These are phyloP conservation scores for Silurus aristotelis DNA, from an alignment of 2,797 vertebrate genomes.

Conservation along the genomic window DNA sequence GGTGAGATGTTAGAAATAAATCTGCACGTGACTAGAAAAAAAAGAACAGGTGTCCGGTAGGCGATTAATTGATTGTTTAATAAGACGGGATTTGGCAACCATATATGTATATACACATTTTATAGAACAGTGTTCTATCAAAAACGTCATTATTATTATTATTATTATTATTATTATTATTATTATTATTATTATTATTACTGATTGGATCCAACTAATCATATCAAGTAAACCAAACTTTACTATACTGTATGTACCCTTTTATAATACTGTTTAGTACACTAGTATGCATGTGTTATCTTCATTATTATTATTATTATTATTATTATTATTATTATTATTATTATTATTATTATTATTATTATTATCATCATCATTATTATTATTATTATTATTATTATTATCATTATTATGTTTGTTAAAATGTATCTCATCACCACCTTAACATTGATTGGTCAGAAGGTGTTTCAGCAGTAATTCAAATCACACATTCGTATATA, in stretches of 20 bases:
- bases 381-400: no score
- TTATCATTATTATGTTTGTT: neutral
- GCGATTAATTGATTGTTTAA: neutral
- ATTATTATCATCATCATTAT: no score
- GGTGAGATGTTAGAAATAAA: constrained; percentile 15
- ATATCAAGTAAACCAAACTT: neutral
- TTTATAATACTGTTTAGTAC: neutral
- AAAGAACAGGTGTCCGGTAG: constrained; percentile 3
- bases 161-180: neutral
- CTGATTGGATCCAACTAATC: neutral
- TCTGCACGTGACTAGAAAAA: neutral
- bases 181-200: neutral
- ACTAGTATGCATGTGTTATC: neutral
- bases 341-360: neutral
- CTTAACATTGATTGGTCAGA: neutral
- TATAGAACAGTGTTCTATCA: neutral
- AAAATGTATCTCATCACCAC: no score
- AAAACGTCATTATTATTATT: neutral
- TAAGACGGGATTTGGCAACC: neutral
- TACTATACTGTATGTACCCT: neutral
- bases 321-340: no score
- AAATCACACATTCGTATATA: neutral
- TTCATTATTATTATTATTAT: neutral
- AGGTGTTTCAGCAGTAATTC: neutral
- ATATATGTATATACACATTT: no score